Conservation (phyloP, 2,888 invertebrate genomes). For the Ophioninae sp. region DNA sequence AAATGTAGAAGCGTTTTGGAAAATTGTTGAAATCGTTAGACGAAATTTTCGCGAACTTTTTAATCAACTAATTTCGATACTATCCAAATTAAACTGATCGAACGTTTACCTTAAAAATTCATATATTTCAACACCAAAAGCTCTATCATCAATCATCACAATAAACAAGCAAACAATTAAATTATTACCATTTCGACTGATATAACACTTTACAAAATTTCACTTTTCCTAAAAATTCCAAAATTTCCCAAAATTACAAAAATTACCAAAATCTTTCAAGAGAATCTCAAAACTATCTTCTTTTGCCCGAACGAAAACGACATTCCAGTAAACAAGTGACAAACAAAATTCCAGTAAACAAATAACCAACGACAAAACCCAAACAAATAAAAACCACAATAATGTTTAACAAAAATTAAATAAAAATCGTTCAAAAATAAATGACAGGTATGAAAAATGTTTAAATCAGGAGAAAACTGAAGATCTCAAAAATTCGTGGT, state of each 20-base stretch:
- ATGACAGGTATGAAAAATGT: background rate
- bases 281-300: background rate
- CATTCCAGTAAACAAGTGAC: background rate
- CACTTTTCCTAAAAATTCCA: too few relatives aligned
- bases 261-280: background rate
- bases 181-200: too few relatives aligned
- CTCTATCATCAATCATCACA: too few relatives aligned
- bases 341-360: background rate
- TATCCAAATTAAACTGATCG: too few relatives aligned
- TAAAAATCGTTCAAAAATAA: background rate
- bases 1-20: too few relatives aligned
- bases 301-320: background rate
- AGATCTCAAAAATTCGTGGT: constrained; percentile 35
- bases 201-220: too few relatives aligned
- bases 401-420: background rate
- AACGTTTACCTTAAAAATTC: too few relatives aligned
- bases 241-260: background rate
- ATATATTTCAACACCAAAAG: too few relatives aligned
- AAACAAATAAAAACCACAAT: background rate
- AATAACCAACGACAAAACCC: background rate
- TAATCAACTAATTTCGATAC: too few relatives aligned
- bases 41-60: too few relatives aligned
- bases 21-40: too few relatives aligned
- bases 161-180: too few relatives aligned
- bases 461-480: background rate